Conservation (phyloP, 2,113 vertebrate genomes). For the Actenoides lindsayi region DNA sequence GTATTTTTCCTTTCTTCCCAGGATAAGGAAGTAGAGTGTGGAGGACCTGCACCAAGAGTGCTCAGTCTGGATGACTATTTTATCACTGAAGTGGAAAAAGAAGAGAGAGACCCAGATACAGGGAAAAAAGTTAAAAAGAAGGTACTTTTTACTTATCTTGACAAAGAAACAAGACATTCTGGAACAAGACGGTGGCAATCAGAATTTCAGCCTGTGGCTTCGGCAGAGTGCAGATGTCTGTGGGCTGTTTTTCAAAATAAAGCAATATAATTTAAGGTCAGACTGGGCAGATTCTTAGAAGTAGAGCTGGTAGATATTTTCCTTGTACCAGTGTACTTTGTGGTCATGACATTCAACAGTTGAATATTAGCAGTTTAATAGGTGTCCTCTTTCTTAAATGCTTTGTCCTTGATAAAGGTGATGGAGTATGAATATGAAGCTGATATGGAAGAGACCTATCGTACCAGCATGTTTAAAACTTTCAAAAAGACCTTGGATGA, state of each 20-base stretch:
- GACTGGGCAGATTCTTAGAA: background rate
- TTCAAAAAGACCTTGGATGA: constrained; percentile 98
- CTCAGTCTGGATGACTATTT: constrained; percentile 98
- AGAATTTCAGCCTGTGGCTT: background rate
- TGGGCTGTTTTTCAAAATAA: background rate
- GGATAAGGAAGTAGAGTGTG: constrained; percentile 98
- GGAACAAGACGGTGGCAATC: background rate
- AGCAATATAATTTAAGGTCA: background rate
- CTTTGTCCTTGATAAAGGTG: constrained; percentile 75
- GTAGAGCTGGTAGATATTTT: background rate
- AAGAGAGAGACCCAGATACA: constrained; percentile 93
- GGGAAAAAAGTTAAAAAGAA: constrained; percentile 93
- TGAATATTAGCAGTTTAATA: background rate
- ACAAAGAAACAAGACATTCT: background rate
- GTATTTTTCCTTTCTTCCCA: constrained; percentile 56
- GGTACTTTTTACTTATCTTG: constrained; percentile 71
- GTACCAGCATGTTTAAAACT: constrained; percentile 97
- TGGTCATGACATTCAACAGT: background rate
- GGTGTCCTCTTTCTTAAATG: constrained; percentile 10
- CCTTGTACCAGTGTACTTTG: background rate
- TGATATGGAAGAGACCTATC: constrained; percentile 96
- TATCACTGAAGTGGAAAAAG: constrained; percentile 96
- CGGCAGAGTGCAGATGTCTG: background rate
- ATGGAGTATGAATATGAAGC: constrained; percentile 98
- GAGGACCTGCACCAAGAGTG: constrained; percentile 94